Evolutionary conservation across 2,113 vertebrate species (phyloP).

Genomic region (Cheirogaleus medius): DNA sequence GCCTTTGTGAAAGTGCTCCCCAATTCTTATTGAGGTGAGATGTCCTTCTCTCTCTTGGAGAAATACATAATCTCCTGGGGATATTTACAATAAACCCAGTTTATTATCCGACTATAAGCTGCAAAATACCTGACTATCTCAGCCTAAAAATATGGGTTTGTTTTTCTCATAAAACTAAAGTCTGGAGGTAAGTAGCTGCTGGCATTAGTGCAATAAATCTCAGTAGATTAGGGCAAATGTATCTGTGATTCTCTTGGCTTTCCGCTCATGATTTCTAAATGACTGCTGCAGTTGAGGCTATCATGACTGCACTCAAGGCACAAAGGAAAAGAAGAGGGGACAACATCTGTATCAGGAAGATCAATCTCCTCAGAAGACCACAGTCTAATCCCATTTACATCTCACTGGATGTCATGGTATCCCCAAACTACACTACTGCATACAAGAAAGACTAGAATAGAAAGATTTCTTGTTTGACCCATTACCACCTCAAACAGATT

Average conservation of each 20-base stretch:
- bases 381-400: fast-evolving
- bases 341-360: not conserved
- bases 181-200: not conserved
- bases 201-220: not conserved
- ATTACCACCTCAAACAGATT: not conserved
- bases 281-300: not conserved
- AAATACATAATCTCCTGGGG: not conserved
- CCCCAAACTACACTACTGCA: not conserved
- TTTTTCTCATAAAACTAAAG: not conserved
- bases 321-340: not conserved
- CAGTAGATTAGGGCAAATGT: not conserved
- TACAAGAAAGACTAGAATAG: not conserved
- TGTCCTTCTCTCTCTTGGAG: not conserved
- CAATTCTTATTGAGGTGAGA: not conserved
- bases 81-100: not conserved
- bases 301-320: not conserved
- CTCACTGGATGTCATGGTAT: fast-evolving
- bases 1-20: not conserved
- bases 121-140: not conserved
- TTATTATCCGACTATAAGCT: not conserved
- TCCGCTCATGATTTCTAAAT: not conserved
- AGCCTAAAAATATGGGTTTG: not conserved
- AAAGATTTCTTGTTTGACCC: not conserved
- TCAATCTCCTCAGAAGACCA: not conserved
- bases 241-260: not conserved